Percentiles rank a stretch among this genome's conserved stretches.
Conservation (phyloP, 2,797 vertebrate genomes). For the Hapalemur alaotrensis region DNA sequence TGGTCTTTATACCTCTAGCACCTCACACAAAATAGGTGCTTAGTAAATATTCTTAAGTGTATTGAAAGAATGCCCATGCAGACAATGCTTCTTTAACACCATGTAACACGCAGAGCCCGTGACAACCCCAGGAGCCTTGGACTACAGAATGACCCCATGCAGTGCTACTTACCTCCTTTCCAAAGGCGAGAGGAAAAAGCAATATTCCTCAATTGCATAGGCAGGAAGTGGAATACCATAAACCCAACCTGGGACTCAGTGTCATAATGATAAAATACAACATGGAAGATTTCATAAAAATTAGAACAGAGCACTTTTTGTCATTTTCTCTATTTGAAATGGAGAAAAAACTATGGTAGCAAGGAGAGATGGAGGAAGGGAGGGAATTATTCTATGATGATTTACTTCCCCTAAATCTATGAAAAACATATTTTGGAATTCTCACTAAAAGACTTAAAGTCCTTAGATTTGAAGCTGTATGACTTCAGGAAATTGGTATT, state of each 20-base stretch:
- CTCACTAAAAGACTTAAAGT: conserved; percentile 27
- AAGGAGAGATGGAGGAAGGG: background rate
- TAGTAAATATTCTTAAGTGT: background rate
- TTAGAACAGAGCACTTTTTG: background rate
- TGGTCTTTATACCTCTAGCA: background rate
- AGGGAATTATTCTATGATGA: background rate
- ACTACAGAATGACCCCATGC: background rate
- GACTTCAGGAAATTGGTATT: conserved; percentile 68
- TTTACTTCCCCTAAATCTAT: conserved; percentile 46
- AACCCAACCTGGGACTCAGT: background rate
- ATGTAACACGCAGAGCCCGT: background rate
- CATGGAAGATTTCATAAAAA: background rate
- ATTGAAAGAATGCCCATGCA: background rate
- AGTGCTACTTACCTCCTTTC: background rate
- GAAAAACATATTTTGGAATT: conserved; percentile 63
- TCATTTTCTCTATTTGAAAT: conserved; percentile 19
- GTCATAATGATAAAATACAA: background rate
- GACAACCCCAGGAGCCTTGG: background rate
- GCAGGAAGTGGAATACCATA: background rate
- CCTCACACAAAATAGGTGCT: background rate
- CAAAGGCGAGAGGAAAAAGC: background rate
- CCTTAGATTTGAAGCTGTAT: conserved; percentile 37
- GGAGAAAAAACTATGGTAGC: background rate
- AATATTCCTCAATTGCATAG: background rate
- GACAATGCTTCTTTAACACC: background rate